Conservation (phyloP, 2,888 invertebrate species). For the Saturnia japonica region DNA sequence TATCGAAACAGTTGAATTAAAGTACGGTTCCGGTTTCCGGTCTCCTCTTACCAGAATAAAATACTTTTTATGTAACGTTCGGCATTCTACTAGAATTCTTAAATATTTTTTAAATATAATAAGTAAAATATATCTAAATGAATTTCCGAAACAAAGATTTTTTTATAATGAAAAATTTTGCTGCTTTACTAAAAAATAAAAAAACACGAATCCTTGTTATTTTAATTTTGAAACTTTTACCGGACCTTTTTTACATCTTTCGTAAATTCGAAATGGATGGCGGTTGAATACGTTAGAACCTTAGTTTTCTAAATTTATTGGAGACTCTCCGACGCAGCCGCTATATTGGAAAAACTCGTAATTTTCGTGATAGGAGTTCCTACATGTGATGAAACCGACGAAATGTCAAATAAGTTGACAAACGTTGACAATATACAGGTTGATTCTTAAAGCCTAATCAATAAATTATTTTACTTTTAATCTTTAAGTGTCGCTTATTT, state of each 20-base stretch:
- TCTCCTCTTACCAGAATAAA: not conserved
- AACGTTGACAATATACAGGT: not conserved
- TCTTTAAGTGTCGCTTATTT: not conserved
- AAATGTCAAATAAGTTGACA: not conserved
- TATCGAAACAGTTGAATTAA: not conserved
- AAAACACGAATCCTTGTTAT: not conserved
- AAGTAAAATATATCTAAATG: too few relatives aligned
- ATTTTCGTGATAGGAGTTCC: not conserved
- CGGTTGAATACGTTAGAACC: not conserved
- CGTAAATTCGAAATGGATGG: not conserved
- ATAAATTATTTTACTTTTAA: not conserved
- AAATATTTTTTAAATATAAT: too few relatives aligned
- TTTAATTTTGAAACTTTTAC: not conserved
- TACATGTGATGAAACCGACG: too few relatives aligned
- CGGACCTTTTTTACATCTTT: not conserved
- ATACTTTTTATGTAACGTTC: not conserved
- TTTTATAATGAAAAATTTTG: too few relatives aligned
- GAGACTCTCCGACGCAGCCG: not conserved
- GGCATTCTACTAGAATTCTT: too few relatives aligned
- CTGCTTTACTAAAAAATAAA: not conserved
- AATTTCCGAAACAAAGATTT: too few relatives aligned
- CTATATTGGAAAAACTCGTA: not conserved
- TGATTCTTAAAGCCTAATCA: not conserved
- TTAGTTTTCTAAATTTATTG: not conserved
- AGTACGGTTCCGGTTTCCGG: not conserved